Conservation (phyloP, 2,113 vertebrate species). For the Trogon surrucura region DNA sequence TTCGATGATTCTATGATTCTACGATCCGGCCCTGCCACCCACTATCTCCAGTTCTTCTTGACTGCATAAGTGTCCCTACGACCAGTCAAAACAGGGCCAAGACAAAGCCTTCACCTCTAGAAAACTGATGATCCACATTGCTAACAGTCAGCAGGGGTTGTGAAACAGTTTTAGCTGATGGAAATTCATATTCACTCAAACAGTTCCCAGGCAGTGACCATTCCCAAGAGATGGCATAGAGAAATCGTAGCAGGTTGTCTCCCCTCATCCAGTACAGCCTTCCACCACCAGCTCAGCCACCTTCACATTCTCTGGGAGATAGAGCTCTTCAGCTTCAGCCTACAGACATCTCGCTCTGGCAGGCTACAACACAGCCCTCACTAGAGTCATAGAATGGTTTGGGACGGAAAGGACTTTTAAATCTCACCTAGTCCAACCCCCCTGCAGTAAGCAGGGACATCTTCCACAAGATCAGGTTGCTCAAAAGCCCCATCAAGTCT, state of each 20-base stretch:
- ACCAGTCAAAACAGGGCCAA: background rate
- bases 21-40: background rate
- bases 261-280: background rate
- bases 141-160: background rate
- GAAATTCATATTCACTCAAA: background rate
- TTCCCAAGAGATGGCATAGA: background rate
- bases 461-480: too few relatives aligned
- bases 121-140: background rate
- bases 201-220: background rate
- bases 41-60: background rate
- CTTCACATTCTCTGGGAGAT: background rate
- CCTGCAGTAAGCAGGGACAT: too few relatives aligned
- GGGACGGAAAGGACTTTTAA: too few relatives aligned
- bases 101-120: background rate
- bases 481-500: too few relatives aligned
- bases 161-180: background rate
- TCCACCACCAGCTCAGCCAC: background rate
- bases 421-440: too few relatives aligned
- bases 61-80: fast-evolving
- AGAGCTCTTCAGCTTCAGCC: background rate
- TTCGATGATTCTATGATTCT: too few relatives aligned
- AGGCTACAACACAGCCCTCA: background rate
- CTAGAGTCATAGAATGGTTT: too few relatives aligned
- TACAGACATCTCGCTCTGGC: background rate
- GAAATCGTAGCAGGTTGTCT: background rate